Evolutionary conservation across 30 jellyfish, hydroid and myxozoan species (phyloP), one percentile per base, ranked within the genome.

Genomic region (Morbakka virulenta): DNA sequence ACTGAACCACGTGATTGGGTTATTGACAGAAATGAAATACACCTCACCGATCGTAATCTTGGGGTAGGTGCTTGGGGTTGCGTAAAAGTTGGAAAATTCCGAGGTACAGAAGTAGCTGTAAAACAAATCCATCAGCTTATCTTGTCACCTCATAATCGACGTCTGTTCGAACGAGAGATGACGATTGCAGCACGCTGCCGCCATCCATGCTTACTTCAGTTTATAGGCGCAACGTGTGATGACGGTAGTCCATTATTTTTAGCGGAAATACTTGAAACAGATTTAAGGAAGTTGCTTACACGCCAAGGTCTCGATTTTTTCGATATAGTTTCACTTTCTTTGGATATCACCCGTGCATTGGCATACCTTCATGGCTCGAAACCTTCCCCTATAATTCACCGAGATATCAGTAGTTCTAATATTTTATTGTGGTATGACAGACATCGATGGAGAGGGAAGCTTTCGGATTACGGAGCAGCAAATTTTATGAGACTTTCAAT

Each of bases 11-110:
- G 52, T 32, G 96, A 85, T 50, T 91, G 98, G 98, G 65, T 91
- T 2, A 32, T 91, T 1, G 94, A 76, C 27, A 81, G 98, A 1
- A 67, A 65, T 27, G 96, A 91, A 64, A 82, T 91, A 0, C 11
- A 32, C 2, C 2, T 84, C 1, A 86, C 80, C 9, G 94, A 84
- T 28, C 51, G 48, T 2, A 66, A 84, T 3, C 78, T 85, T 6
- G 98, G 98, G 4, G 85, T 66, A 4, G 98, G 98, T 21, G 98
- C 96, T 2, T 91, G 96, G 98, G 98, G 98, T 6, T 79, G 79
- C 61, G 98, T 91, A n/a, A 91, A 91, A 41, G 87, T 65, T 28
- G 98, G 98, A 12, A 77, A 63, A 28, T 91, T 91, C 36, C 94
- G 98, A 23, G 96, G 98, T 68, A 84, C 98, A 0, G 96, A 84